Base-by-base conservation (phyloP, 2,113 vertebrate genomes). In the Calyptomena viridis region DNA sequence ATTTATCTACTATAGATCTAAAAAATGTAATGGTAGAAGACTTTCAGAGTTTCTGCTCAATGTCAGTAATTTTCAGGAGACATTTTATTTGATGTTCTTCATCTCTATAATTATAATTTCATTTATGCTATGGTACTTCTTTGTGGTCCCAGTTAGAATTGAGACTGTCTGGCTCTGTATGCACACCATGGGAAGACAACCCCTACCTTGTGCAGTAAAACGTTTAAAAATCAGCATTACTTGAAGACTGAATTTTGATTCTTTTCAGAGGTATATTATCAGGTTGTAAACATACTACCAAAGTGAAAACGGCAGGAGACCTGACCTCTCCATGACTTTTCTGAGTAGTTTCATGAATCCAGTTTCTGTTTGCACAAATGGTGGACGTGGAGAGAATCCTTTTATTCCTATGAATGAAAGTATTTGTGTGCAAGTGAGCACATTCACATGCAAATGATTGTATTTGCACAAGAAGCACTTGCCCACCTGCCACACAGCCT, bases 391-490 rank as follows among this genome's bases (percentile, higher is more conserved):
- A 90, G 46, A 91, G 39, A 77, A 91, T 76, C 27, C 30, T 90
- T 95, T 94, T 92, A 80, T 81, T 93, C 50, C 67, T 81, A 12
- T 77, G 68, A 95, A 95, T 90, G 46, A 66, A 94, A 67, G 63
- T 72, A 95, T 91, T 88, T 96, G 90, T 95, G 89, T 93, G 94
- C 85, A 93, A 91, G 96, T 80, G 11, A 16, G 16, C 27, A 63
- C 47, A 95, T 94, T 95, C 87, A 93, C 77, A 93, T 97, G 87
- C 82, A 95, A 95, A 96, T 90, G 3, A 15, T 12, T 88, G 17
- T 63, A 91, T 96, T 94, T 95, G 82, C 89, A 93, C 90, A 83
- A 95, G 50, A 95, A 90, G 59, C 35, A 47, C 44, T 93, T 90
- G 55, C 87, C 78, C 94, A 90, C 95, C 95, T 97, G 95, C 75